Base-by-base conservation (phyloP, 2,113 vertebrate genomes). In the Heterocephalus glaber region DNA sequence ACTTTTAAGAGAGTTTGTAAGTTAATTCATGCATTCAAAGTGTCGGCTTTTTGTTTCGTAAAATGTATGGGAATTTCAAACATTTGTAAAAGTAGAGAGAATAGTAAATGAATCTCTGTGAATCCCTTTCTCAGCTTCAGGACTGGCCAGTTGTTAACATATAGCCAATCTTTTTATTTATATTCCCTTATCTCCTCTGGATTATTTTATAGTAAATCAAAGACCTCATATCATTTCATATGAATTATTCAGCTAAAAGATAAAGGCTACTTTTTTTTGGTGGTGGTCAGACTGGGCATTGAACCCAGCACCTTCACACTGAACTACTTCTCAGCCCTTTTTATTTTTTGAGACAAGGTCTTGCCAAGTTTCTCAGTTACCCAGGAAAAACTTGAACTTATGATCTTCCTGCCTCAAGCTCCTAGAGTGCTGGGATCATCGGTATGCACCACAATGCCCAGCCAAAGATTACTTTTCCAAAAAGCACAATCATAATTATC, bases 201-300 rank as follows among this genome's bases (percentile, higher is more conserved):
- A 74, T 92, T 89, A 84, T 94, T 81, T 81, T 89, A 94, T 61
- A 89, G 65, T 13, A 86, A 60, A 60, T 79, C 54, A 66, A 44
- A 94, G 72, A 54, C 44, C 5, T 89, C 17, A 94, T 30, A 80
- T 95, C 20, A 49, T 84, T 83, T 79, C 5, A 44, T 74, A 82
- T 92, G 94, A 92, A 92, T 74, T 89, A 94, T 89, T 81, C 24
- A 89, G 58, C 41, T 89, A 58, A 49, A 49, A 77, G 47, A 30
- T 77, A 49, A 30, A 77, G 74, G 4, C 20, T 72, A 72, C 68
- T 35, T 65, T 13, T 65, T 65, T 30, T 30, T 65, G 11, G 19
- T 70, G 66, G 12, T 70, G n/a, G 19, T 6, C 7, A n/a, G 7
- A n/a, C 35, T n/a, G 17, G 66, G n/a, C 7, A n/a, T 70, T 70